Evolutionary conservation across 1,140 invertebrate genomes (phyloP).

Genomic region (Philotrypesis tridentata): DNA sequence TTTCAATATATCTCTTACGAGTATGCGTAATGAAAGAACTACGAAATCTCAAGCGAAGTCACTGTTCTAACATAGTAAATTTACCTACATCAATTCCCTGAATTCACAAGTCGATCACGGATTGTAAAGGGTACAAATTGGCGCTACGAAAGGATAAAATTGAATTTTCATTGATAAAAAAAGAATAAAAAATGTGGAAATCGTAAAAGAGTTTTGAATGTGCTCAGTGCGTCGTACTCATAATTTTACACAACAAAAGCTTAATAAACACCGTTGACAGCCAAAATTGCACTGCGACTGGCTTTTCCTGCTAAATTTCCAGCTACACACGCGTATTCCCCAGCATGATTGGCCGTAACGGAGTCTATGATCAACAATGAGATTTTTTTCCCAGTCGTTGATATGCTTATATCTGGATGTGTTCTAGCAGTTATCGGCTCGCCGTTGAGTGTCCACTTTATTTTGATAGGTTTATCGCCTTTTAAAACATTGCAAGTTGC

Average conservation of each 20-base stretch:
- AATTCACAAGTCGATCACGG: conserved; percentile 77
- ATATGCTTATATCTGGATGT: conserved; percentile 57
- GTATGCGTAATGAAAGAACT: conserved; percentile 45
- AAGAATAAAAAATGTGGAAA: conserved; percentile 29
- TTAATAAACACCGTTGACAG: conserved; percentile 28
- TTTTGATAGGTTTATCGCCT: conserved; percentile 74
- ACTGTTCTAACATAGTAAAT: conserved; percentile 82
- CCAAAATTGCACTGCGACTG: conserved; percentile 61
- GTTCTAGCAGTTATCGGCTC: conserved; percentile 73
- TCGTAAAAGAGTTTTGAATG: background rate
- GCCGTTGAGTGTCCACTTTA: conserved; percentile 68
- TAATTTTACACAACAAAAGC: background rate
- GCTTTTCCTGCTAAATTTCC: conserved; percentile 75
- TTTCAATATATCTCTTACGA: conserved; percentile 35
- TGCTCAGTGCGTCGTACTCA: background rate
- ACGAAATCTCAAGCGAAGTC: conserved; percentile 72
- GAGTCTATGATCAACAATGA: conserved; percentile 76
- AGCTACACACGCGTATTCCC: conserved; percentile 79
- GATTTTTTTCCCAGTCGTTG: conserved; percentile 70
- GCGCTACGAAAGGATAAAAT: conserved; percentile 63
- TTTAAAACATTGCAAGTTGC: conserved; percentile 72
- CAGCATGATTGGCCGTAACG: conserved; percentile 74
- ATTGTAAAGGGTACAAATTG: conserved; percentile 74
- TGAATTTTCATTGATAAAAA: background rate
- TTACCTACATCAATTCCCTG: conserved; percentile 80